Evolutionary conservation across 2,888 invertebrate species (phyloP), one percentile per base, ranked within the genome.

Genomic region (Cheilosia grossa): DNA sequence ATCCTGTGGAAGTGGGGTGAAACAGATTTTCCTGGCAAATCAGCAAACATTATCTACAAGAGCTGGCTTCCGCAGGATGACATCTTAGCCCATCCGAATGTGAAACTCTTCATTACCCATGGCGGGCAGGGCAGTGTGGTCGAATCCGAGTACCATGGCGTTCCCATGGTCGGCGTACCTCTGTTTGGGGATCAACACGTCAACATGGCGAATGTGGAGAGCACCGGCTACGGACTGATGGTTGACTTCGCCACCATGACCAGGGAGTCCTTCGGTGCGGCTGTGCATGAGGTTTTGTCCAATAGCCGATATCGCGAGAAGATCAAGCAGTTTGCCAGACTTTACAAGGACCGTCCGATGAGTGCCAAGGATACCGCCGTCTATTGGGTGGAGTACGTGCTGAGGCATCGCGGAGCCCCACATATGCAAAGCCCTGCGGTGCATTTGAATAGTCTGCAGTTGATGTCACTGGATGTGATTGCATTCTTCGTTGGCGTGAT

Each of bases 101-200:
- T 96, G 21, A 93, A 94, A 30, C 64, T 88, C 4, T 89, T 89
- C 42, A 81, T 89, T 4, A 88, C 88, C 4, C 88, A 87, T 19
- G 87, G 89, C 19, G 96, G 96, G 19, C 92, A 96, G 0, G 93
- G 96, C 47, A 95, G 95, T 88, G 94, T 96, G 92, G 95, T 95
- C 89, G 96, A 96, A 90, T 95, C 96, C 0, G 95, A 95, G 30
- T 96, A 95, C 91, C 96, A 96, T 89, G 96, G 95, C 4, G 95
- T 95, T 0, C 96, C 96, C 1, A 94, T 96, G 1, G 94, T 96
- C 27, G 94, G 94, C 0, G 93, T 96, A 61, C 96, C 96, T 0
- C 95, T 96, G 0, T 96, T 96, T 90, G 96, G 95, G 88, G 96
- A 96, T 89, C 96, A 96, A 90, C 95, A 95, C 87, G 94, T 95